Evolutionary conservation across 2,888 invertebrate species (phyloP).

Genomic region (Lasioglossum zephyrum): DNA sequence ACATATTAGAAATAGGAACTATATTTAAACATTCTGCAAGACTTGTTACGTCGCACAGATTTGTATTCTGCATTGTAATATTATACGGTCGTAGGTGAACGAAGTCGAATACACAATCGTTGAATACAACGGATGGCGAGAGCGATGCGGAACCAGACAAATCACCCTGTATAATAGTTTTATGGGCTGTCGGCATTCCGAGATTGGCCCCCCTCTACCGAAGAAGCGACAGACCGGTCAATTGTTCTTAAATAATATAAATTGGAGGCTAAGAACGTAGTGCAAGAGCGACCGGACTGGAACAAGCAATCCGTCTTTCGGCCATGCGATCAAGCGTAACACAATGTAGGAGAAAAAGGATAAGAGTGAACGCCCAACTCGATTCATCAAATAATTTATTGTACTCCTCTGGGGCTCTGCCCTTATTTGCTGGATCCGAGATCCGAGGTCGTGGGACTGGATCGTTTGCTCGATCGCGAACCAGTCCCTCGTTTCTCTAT

Average conservation of each 20-base stretch:
- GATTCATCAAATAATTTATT: constrained; percentile 51
- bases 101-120: not conserved
- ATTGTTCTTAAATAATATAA: constrained; percentile 62
- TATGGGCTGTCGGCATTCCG: constrained; percentile 18
- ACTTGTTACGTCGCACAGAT: not conserved
- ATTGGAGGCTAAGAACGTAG: constrained; percentile 41
- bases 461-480: constrained; percentile 14
- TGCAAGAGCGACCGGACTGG: constrained; percentile 21
- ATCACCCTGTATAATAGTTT: constrained; percentile 39
- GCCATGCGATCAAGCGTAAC: constrained; percentile 34
- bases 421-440: constrained; percentile 21
- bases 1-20: not conserved
- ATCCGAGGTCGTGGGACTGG: constrained; percentile 17
- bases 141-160: not conserved
- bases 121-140: not conserved
- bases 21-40: not conserved
- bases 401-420: constrained; percentile 19
- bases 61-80: not conserved
- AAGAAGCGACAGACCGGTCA: constrained; percentile 34
- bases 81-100: not conserved
- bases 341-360: constrained; percentile 36
- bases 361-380: constrained; percentile 8
- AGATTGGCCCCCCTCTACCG: constrained; percentile 16
- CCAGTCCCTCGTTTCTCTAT: not conserved
- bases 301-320: constrained; percentile 46